Percentiles rank a stretch among this genome's conserved stretches.
phyloP scores from a whole-genome alignment of 2,888 invertebrate species.

The Bhutanitis thaidina region DNA sequence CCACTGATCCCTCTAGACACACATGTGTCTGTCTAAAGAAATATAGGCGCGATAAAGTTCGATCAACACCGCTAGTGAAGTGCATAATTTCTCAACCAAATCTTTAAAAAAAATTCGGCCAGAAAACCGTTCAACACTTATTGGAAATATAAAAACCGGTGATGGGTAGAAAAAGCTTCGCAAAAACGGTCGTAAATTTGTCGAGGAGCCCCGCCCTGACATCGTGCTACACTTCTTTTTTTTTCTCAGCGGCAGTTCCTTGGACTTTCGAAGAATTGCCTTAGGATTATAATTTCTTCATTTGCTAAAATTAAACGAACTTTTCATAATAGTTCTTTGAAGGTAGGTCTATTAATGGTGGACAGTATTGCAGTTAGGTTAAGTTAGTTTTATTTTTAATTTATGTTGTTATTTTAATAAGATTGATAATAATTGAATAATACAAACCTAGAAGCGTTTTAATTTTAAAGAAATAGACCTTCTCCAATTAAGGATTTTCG shows the following conservation, averaged over 20 bases:
- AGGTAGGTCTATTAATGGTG: no score
- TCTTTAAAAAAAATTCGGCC: conserved; percentile 31
- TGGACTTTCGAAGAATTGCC: background rate
- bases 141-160: conserved; percentile 37
- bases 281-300: background rate
- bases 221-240: conserved; percentile 1
- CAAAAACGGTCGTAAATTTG: conserved; percentile 37
- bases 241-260: conserved; percentile 1
- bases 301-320: background rate
- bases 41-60: conserved; percentile 39
- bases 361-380: no score
- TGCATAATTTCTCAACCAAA: conserved; percentile 42
- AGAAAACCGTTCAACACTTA: conserved; percentile 42
- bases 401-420: no score
- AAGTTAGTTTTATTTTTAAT: no score
- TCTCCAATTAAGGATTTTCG: no score
- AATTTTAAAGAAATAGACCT: no score
- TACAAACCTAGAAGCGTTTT: no score
- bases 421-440: no score
- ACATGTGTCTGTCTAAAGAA: conserved; percentile 19
- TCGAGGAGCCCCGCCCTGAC: conserved; percentile 28
- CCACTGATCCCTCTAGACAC: background rate
- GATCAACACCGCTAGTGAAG: conserved; percentile 48
- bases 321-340: no score
- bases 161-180: conserved; percentile 25